Evolutionary conservation across 2,797 vertebrate genomes (phyloP).

Genomic region (Sebastes hopkinsi): DNA sequence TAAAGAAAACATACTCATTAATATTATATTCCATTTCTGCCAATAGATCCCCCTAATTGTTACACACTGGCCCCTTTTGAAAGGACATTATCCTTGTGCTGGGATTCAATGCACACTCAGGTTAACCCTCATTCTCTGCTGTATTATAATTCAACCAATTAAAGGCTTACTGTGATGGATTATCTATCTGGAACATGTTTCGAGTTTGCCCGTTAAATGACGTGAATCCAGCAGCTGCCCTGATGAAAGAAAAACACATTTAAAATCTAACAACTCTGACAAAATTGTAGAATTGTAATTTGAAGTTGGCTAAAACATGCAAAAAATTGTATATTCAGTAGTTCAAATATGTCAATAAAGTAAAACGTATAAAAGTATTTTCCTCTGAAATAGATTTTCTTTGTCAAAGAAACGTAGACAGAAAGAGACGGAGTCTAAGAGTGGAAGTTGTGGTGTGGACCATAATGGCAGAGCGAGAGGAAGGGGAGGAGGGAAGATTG

Average conservation of each 20-base stretch:
- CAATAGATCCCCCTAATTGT: too few relatives aligned
- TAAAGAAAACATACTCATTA: too few relatives aligned
- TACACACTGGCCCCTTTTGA: neutral
- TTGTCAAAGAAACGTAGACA: neutral
- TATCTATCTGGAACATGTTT: neutral
- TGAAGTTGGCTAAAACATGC: neutral
- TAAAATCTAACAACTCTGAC: too few relatives aligned
- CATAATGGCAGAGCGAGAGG: neutral
- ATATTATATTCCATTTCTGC: too few relatives aligned
- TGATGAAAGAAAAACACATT: neutral
- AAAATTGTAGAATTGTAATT: neutral
- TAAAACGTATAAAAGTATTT: neutral
- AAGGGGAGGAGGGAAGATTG: neutral
- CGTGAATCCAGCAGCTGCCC: neutral
- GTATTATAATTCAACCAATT: neutral
- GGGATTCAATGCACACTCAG: neutral
- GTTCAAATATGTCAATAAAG: neutral
- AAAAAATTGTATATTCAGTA: neutral
- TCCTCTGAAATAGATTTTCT: neutral
- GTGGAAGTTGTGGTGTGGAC: conserved; percentile 17
- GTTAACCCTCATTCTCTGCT: too few relatives aligned
- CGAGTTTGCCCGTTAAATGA: neutral
- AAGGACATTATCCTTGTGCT: neutral
- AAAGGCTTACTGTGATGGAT: neutral
- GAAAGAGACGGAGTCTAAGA: neutral